Evolutionary conservation across 2,113 vertebrate species (phyloP).

Genomic region (Chionis minor): DNA sequence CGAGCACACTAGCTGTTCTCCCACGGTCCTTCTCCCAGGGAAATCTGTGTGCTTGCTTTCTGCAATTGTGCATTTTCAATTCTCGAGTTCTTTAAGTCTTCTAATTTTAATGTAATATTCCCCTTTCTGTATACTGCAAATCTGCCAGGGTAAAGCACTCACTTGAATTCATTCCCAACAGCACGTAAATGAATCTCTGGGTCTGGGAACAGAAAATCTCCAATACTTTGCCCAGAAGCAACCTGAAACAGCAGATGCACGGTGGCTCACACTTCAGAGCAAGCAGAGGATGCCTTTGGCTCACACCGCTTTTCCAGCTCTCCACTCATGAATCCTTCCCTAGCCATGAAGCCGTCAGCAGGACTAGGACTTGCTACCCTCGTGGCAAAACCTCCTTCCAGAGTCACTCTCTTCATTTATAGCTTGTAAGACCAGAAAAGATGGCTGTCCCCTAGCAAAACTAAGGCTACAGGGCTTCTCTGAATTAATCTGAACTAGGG

Average conservation of each 20-base stretch:
- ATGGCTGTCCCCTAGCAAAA: rapidly evolving
- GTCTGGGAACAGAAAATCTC: not conserved
- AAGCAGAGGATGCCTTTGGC: not conserved
- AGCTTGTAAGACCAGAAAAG: not conserved
- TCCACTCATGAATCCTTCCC: not conserved
- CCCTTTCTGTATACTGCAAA: not conserved
- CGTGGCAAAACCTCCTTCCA: not conserved
- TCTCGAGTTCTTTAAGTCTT: not conserved
- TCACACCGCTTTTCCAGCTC: not conserved
- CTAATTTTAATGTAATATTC: not conserved
- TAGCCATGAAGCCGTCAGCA: rapidly evolving
- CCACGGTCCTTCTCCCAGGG: slow-evolving; percentile 21
- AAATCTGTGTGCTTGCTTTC: not conserved
- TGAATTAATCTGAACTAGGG: not conserved
- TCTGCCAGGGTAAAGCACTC: not conserved
- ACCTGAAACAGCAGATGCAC: not conserved
- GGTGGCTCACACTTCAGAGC: not conserved
- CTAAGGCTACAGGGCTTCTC: not conserved
- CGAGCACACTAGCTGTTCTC: not conserved
- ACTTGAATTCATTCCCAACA: not conserved
- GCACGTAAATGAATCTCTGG: not conserved
- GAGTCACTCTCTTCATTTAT: not conserved
- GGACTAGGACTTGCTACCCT: not conserved
- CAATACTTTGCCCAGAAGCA: not conserved
- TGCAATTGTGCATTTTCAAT: not conserved